Conservation (phyloP, 2,113 vertebrate species). For the Laticauda colubrina region DNA sequence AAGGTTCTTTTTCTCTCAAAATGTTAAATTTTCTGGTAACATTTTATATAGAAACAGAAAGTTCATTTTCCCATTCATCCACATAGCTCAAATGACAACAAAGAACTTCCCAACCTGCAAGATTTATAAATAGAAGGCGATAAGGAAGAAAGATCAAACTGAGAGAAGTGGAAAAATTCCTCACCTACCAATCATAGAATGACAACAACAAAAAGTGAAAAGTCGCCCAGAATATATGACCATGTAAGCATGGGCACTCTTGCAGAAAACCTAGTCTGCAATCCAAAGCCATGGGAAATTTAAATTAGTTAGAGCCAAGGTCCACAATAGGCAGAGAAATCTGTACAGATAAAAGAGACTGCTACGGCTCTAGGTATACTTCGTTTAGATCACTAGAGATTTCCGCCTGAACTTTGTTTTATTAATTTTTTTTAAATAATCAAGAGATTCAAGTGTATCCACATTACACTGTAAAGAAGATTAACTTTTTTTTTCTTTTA, state of each 20-base stretch:
- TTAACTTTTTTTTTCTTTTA: slow-evolving; percentile 61
- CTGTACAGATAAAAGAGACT: slow-evolving; percentile 67
- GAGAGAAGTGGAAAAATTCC: slow-evolving; percentile 43
- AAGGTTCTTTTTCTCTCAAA: not conserved
- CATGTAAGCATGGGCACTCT: slow-evolving; percentile 87
- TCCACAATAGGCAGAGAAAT: slow-evolving; percentile 68
- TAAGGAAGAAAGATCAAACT: slow-evolving; percentile 70
- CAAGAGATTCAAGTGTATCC: slow-evolving; percentile 74
- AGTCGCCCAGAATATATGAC: slow-evolving; percentile 76
- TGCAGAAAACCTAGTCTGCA: slow-evolving; percentile 96
- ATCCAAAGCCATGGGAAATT: slow-evolving; percentile 82
- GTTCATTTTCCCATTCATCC: slow-evolving; percentile 44
- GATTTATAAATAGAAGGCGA: slow-evolving; percentile 51
- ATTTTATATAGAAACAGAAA: slow-evolving; percentile 46
- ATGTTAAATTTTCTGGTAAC: slow-evolving; percentile 18
- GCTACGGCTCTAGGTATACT: slow-evolving; percentile 79
- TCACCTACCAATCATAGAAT: slow-evolving; percentile 63
- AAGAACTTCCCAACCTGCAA: slow-evolving; percentile 43
- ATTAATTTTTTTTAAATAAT: slow-evolving; percentile 80
- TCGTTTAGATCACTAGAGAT: slow-evolving; percentile 77
- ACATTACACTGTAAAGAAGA: slow-evolving; percentile 71
- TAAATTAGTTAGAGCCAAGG: slow-evolving; percentile 78
- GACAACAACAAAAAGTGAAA: slow-evolving; percentile 64
- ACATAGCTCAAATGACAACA: slow-evolving; percentile 43
- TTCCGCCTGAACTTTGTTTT: slow-evolving; percentile 80